phyloP scores from a whole-genome alignment of 2,113 vertebrate genomes.

The Xiphophorus hellerii region DNA sequence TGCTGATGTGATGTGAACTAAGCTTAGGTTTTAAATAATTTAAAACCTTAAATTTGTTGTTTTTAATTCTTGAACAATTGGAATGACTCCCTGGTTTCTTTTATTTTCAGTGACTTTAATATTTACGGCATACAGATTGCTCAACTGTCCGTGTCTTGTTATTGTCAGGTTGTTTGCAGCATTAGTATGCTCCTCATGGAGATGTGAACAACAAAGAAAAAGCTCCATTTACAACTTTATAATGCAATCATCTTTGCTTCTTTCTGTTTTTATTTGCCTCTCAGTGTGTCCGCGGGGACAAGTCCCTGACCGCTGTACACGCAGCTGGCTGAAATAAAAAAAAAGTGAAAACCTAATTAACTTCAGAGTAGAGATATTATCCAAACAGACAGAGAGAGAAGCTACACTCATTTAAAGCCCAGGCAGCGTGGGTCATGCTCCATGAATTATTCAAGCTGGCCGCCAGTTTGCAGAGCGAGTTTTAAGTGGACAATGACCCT shows the following conservation, averaged over 20 bases:
- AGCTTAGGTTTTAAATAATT: not conserved
- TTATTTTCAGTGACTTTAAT: not conserved
- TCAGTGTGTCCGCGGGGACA: slow-evolving; percentile 52
- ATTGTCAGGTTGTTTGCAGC: not conserved
- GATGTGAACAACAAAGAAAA: slow-evolving; percentile 11
- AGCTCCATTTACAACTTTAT: slow-evolving; percentile 39
- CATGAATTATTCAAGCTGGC: slow-evolving; percentile 79
- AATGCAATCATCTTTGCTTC: slow-evolving; percentile 49
- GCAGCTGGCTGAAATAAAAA: slow-evolving; percentile 57
- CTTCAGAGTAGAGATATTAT: slow-evolving; percentile 74
- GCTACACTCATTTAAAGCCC: slow-evolving; percentile 67
- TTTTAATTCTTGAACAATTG: not conserved
- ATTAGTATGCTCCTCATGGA: slow-evolving; percentile 13
- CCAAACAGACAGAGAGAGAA: slow-evolving; percentile 72
- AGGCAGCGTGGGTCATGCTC: slow-evolving; percentile 66
- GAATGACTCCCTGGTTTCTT: not conserved
- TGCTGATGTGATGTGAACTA: not conserved
- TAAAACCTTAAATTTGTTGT: not conserved
- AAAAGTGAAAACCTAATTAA: slow-evolving; percentile 71
- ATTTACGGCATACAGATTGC: not conserved
- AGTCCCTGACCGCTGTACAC: slow-evolving; percentile 63
- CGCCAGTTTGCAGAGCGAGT: slow-evolving; percentile 68
- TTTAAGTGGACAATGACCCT: slow-evolving; percentile 83
- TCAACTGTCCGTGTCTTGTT: not conserved
- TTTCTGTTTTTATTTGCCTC: slow-evolving; percentile 53